Evolutionary conservation across 2,797 vertebrate genomes (phyloP).

Genomic region (Basileuterus tristriatus): DNA sequence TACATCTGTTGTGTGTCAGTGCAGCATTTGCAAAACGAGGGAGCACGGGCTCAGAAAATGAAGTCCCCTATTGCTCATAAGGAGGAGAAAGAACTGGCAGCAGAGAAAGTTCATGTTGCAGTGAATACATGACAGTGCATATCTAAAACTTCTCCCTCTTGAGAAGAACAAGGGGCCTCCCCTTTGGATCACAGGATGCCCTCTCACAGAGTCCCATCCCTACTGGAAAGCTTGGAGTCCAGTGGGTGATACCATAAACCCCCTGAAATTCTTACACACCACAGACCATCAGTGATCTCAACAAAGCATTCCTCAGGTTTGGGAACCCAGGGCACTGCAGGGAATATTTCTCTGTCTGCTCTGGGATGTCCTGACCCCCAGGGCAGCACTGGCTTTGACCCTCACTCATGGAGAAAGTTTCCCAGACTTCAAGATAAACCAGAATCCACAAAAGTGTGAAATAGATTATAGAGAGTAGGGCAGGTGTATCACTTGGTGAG

Average conservation of each 20-base stretch:
- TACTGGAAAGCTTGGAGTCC: background rate
- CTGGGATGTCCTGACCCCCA: background rate
- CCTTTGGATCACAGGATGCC: background rate
- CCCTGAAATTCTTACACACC: background rate
- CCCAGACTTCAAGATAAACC: fast-evolving
- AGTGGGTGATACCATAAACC: background rate
- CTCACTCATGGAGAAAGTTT: too few species aligned
- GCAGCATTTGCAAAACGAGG: background rate
- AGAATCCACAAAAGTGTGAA: too few species aligned
- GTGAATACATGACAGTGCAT: background rate
- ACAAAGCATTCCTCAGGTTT: background rate
- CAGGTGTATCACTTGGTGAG: too few species aligned
- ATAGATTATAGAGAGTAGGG: too few species aligned
- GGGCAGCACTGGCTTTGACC: background rate
- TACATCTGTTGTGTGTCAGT: background rate
- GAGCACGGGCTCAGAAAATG: background rate
- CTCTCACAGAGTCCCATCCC: background rate
- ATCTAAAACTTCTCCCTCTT: background rate
- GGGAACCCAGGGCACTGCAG: fast-evolving
- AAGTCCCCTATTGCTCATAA: background rate
- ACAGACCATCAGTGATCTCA: background rate
- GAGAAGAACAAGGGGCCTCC: background rate
- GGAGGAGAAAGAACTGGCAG: background rate
- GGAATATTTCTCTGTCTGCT: background rate
- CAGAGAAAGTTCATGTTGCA: background rate